Base-by-base conservation (phyloP, 2,797 vertebrate species). In the Trichosurus vulpecula region DNA sequence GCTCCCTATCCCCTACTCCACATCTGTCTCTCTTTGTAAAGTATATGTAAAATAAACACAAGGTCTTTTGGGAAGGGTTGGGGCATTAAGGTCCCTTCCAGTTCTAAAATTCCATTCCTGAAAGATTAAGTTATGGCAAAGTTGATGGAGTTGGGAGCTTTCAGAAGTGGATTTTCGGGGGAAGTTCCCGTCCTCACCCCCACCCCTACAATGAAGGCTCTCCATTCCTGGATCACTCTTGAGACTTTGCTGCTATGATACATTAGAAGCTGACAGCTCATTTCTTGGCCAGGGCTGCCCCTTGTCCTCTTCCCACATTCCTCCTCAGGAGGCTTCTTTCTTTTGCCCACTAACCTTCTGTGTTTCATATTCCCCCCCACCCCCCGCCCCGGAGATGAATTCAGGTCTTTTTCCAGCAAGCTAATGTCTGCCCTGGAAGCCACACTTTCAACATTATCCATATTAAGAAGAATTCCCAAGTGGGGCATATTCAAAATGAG, bases 401-500 rank as follows among this genome's bases (percentile, higher is more conserved):
- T 94, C 89, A 41, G n/a, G 58, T 92, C 89, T 74, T 8, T 92
- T 95, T 92, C 81, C 92, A 93, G 66, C 81, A 93, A 97, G 97
- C 0, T 19, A 95, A 41, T 2, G 57, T 92, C 95, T 97, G 58
- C 74, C 55, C 92, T 97, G 97, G 97, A 98, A 97, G 96, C 51
- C 61, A 35, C 51, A 94, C 89, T 98, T 94, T 92, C 90, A 91
- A 97, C 93, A 66, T 52, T 97, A 51, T 97, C 95, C 96, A 51
- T 96, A 54, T 95, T 97, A 95, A 93, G 94, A 19, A 96, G 96
- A 92, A 11, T 97, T 98, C 98, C 97, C 94, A 29, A 30, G 61
- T 97, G 94, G 35, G 94, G 54, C 94, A 96, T 92, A 95, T 97
- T 95, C 96, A 94, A 97, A 98, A 97, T 95, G 35, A 98, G 97